Base-by-base conservation (phyloP, 1,140 invertebrate species). In the Ruditapes philippinarum region DNA sequence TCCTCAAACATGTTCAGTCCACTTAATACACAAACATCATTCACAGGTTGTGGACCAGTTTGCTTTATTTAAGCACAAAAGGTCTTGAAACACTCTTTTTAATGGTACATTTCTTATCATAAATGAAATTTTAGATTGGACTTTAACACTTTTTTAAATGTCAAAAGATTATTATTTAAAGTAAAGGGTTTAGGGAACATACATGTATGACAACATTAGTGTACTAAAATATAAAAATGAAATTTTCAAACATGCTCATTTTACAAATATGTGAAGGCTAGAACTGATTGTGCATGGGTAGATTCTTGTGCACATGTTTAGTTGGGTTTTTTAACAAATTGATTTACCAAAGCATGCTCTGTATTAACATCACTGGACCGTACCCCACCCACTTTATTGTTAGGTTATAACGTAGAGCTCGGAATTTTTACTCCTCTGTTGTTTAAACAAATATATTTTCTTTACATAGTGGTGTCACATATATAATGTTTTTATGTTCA, bases 291-390 rank as follows among this genome's bases (percentile, higher is more conserved):
- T 36, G 65, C 65, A 70, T 70, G 65, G n/a, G 65, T 70, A 70
- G 65, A 19, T 40, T 70, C 65, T 70, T 70, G 65, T 70, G 65
- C 65, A 70, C 65, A 70, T 11, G 22, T 70, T 70, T 70, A 12
- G 33, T 70, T 57, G 4, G n/a, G n/a, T 70, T 38, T 14, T 14
- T 38, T 70, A 38, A 70, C 33, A 36, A 70, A 17, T 22, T 70
- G 14, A 38, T 70, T 70, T 70, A 40, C 19, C 33, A 19, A 12
- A 38, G 65, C 65, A 70, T 70, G 65, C 36, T 19, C 14, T 7
- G 57, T 70, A 70, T 38, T 70, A 70, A 70, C 36, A 70, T 38
- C 65, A 70, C 65, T 7, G 19, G 14, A 36, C 65, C 31, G 38
- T 70, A 70, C 65, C 65, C 65, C 65, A 40, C 36, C 65, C 36